Base-by-base conservation (phyloP, 2,888 invertebrate species). In the Apantesis nais region DNA sequence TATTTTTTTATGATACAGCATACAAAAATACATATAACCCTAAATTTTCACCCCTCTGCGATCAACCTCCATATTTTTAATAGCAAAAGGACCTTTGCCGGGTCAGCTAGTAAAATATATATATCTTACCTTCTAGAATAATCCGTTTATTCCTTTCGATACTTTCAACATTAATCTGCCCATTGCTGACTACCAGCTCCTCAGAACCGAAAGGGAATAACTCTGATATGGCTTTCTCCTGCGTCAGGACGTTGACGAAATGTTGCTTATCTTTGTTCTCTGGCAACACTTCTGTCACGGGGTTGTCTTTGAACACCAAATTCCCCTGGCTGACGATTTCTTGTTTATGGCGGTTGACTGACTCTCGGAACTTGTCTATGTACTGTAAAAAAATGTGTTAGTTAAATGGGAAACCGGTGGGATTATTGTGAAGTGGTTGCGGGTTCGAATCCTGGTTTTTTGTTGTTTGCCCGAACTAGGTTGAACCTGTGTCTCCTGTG, bases 121-220 rank as follows among this genome's bases (percentile, higher is more conserved):
- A 8, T 11, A 1, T n/a, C 55, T 72, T 73, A 66, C 86, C 81
- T 0, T 77, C 73, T 44, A 95, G 72, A 1, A 95, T 74, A 1
- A 83, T 67, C 34, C 95, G 75, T 78, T 95, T 95, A 29, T 91
- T 95, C 39, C 70, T 88, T 74, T 95, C 95, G 63, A 95, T 89
- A 62, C 88, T 89, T 70, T 92, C 91, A 1, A 95, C 63, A 2
- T 86, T 88, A 2, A 95, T 83, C 67, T 91, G 86, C 0, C 90
- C 92, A 29, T 90, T 83, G 25, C 83, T 75, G 0, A 88, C 64
- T 1, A 74, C 73, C 2, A 91, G 74, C 0, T 82, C 82, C 0
- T 86, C 81, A 3, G 69, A 81, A 2, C 85, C 85, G 64, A 86
- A 93, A 0, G 95, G 95, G 65, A 95, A 94, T 8, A 94, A 75